Evolutionary conservation across 1,140 invertebrate genomes (phyloP).

Genomic region (Ericerus pela): DNA sequence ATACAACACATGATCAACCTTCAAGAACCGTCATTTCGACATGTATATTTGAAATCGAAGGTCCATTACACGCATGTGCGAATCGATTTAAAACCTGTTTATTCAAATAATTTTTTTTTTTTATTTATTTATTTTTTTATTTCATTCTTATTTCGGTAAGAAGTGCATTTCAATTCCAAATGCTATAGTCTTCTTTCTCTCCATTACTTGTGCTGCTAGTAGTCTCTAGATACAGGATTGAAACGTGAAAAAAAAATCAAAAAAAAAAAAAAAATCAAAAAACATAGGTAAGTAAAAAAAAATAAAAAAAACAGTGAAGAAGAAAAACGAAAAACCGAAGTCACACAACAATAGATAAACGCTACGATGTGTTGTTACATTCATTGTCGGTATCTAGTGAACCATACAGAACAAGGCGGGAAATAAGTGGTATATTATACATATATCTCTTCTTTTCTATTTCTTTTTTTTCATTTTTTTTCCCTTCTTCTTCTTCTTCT

Average conservation of each 20-base stretch:
- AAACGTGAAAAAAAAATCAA: background rate
- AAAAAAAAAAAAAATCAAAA: slow-evolving; percentile 4
- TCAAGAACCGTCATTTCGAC: background rate
- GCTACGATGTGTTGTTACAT: slow-evolving; percentile 8
- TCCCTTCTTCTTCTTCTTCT: too few species aligned
- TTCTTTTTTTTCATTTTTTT: too few species aligned
- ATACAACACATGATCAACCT: slow-evolving; percentile 5
- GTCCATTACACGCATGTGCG: slow-evolving; percentile 7
- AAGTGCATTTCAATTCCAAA: too few species aligned
- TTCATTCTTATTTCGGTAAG: slow-evolving; percentile 1
- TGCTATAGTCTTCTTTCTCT: background rate
- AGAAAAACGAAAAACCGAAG: background rate
- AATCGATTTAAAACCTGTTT: slow-evolving; percentile 7
- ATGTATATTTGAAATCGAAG: background rate
- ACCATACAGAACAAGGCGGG: background rate
- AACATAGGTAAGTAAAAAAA: too few species aligned
- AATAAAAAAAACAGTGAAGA: too few species aligned
- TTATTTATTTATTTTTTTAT: background rate
- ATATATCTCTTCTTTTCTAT: slow-evolving; percentile 7
- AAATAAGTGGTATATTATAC: slow-evolving; percentile 5
- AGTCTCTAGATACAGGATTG: background rate
- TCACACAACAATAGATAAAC: slow-evolving; percentile 10
- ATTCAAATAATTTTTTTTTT: slow-evolving; percentile 5
- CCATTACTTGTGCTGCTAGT: background rate
- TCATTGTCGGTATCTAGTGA: slow-evolving; percentile 11